Conservation (phyloP, 2,797 vertebrate species). For the Galagoides demidoff region DNA sequence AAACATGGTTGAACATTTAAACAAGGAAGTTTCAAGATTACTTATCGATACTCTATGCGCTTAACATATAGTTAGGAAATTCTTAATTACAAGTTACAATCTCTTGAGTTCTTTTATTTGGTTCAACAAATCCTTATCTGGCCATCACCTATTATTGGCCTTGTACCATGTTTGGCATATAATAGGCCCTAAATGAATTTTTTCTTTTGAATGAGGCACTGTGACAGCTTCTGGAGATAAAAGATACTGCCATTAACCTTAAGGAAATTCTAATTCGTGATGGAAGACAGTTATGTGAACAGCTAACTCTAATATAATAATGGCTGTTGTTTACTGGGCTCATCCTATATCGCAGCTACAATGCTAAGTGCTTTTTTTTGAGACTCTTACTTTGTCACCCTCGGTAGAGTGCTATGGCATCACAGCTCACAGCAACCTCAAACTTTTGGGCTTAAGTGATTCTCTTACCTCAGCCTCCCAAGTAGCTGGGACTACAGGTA, state of each 20-base stretch:
- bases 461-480: too few species aligned
- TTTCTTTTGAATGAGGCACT: neutral
- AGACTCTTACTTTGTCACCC: too few species aligned
- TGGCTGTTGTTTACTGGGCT: neutral
- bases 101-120: slow-evolving; percentile 53
- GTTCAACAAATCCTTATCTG: neutral
- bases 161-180: neutral
- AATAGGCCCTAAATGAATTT: neutral
- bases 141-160: neutral
- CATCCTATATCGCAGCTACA: neutral
- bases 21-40: neutral
- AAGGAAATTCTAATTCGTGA: neutral
- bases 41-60: neutral
- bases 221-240: neutral
- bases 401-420: too few species aligned
- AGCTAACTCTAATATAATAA: neutral
- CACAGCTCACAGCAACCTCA: too few species aligned
- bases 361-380: neutral
- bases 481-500: too few species aligned
- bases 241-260: neutral
- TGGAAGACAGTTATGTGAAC: neutral
- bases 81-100: slow-evolving; percentile 35
- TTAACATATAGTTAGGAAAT: neutral
- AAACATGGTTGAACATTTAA: neutral
- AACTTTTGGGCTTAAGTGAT: too few species aligned